These are phyloP conservation scores for Muntiacus muntjak DNA, from an alignment of 2,113 vertebrate species.

Conservation along the genomic window DNA sequence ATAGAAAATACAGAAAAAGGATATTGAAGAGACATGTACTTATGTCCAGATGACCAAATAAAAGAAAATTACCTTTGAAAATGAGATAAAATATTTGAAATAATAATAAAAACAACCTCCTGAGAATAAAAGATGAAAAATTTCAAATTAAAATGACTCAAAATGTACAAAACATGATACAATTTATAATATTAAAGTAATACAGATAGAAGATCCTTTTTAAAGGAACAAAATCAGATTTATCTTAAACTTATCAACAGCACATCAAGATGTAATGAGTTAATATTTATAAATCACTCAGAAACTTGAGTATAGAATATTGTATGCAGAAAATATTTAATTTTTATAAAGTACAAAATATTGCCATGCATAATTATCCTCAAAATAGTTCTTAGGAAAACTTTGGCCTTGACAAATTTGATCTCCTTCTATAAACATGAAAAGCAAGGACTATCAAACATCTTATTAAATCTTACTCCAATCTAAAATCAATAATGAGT, in stretches of 20 bases:
- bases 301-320: background rate
- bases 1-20: background rate
- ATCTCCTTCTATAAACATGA: background rate
- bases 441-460: background rate
- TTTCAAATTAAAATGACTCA: background rate
- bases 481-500: background rate
- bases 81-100: background rate
- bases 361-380: background rate
- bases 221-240: background rate
- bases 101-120: background rate
- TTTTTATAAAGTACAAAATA: background rate
- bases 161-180: background rate
- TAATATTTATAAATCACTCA: background rate
- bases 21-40: background rate
- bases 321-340: background rate
- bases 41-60: background rate
- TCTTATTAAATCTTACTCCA: background rate
- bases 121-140: background rate
- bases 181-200: background rate
- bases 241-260: background rate
- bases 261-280: background rate
- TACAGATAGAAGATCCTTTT: background rate
- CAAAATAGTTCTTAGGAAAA: background rate
- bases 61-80: background rate
- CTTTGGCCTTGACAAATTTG: background rate